Conservation (phyloP, 2,888 invertebrate genomes). For the Dicranocentrus wangi region DNA sequence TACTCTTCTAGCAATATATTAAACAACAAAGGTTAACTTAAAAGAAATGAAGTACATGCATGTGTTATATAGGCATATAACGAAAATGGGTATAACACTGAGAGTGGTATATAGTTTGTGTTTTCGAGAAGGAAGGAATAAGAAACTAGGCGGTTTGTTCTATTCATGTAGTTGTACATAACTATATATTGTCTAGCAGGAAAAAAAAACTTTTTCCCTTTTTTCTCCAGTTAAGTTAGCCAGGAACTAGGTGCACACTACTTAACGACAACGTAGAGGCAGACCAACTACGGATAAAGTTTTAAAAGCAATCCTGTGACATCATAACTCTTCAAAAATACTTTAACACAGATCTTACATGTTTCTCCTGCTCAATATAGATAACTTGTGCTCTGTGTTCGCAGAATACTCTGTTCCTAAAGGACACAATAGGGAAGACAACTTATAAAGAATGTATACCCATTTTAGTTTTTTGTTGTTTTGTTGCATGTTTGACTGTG, state of each 20-base stretch:
- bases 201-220: conserved; percentile 20
- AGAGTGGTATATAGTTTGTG: no score
- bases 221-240: conserved; percentile 21
- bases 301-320: conserved; percentile 60
- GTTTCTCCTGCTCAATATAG: not conserved
- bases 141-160: not conserved
- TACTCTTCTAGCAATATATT: conserved; percentile 52
- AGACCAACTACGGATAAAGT: conserved; percentile 26
- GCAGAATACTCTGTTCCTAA: no score
- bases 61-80: no score
- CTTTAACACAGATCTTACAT: conserved; percentile 5
- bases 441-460: conserved; percentile 9
- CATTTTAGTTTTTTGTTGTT: no score
- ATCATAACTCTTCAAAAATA: conserved; percentile 62
- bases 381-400: not conserved
- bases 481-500: not conserved
- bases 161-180: no score
- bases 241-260: not conserved
- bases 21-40: conserved; percentile 45
- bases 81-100: no score
- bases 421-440: no score
- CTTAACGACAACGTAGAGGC: conserved; percentile 25
- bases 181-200: not conserved
- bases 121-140: no score
- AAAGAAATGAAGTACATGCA: conserved; percentile 2